Percentiles rank a stretch among this genome's conserved stretches.
Conservation (phyloP, 2,113 vertebrate species). For the Phoxinus phoxinus region DNA sequence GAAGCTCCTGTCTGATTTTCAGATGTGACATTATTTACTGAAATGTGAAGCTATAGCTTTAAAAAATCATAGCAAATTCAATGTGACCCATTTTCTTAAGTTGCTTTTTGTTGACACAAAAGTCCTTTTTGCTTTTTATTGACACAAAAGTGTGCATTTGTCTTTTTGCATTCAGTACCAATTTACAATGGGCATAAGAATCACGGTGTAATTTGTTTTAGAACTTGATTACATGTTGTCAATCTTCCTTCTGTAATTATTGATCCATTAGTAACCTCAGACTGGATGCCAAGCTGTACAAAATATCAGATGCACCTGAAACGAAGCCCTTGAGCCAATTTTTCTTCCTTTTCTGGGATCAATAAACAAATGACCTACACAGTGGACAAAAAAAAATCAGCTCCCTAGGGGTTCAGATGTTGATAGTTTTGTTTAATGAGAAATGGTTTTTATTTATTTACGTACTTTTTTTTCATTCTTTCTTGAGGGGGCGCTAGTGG, state of each 20-base stretch:
- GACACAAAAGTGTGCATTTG: background rate
- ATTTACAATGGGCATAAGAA: background rate
- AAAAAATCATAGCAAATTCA: background rate
- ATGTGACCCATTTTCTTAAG: background rate
- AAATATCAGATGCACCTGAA: constrained; percentile 8
- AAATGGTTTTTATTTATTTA: background rate
- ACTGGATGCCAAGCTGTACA: constrained; percentile 7
- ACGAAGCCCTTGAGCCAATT: background rate
- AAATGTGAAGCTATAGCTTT: background rate
- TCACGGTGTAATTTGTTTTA: background rate
- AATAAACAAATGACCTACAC: background rate
- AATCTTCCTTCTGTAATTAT: constrained; percentile 6
- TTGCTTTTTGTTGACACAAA: background rate
- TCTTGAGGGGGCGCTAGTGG: too few relatives aligned
- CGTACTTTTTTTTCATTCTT: too few relatives aligned
- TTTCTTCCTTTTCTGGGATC: background rate
- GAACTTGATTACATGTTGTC: background rate
- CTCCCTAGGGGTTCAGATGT: background rate
- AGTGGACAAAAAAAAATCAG: background rate
- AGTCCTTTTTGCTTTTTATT: background rate
- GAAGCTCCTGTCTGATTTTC: background rate
- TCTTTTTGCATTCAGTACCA: background rate
- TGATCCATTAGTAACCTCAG: constrained; percentile 17
- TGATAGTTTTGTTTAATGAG: background rate
- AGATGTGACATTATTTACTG: background rate